Evolutionary conservation across 2,888 invertebrate genomes (phyloP).

Genomic region (Lagria hirta): DNA sequence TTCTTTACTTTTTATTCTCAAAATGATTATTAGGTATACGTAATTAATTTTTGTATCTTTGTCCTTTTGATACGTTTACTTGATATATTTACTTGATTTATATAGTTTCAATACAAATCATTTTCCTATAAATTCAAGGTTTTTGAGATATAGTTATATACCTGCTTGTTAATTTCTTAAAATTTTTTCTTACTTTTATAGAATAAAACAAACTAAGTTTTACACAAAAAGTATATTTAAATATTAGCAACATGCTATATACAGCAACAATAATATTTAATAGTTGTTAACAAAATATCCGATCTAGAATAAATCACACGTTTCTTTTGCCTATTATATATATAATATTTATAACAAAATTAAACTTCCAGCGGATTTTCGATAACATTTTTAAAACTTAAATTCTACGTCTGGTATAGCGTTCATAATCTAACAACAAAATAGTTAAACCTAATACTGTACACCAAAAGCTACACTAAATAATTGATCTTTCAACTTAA

Average conservation of each 20-base stretch:
- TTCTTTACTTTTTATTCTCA: too few species aligned
- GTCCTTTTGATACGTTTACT: too few species aligned
- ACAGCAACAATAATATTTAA: conserved; percentile 10
- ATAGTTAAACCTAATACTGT: conserved; percentile 20
- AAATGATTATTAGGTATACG: too few species aligned
- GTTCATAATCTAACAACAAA: conserved; percentile 14
- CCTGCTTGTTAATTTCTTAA: too few species aligned
- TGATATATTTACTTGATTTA: too few species aligned
- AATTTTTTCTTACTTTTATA: too few species aligned
- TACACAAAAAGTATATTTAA: conserved; percentile 23
- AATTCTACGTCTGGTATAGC: conserved; percentile 4
- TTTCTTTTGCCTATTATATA: conserved; percentile 12
- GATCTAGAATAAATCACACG: conserved; percentile 24
- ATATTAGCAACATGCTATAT: conserved; percentile 17
- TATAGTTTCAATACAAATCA: too few species aligned
- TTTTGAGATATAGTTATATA: too few species aligned
- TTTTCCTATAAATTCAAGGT: too few species aligned
- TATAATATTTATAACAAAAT: conserved; percentile 8
- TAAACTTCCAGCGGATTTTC: conserved; percentile 6
- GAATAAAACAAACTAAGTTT: too few species aligned
- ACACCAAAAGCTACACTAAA: conserved; percentile 13
- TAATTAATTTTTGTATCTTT: too few species aligned
- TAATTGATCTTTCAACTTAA: conserved; percentile 13
- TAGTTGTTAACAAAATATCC: conserved; percentile 15
- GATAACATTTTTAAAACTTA: conserved; percentile 13